Conservation (phyloP, 2,888 invertebrate species). For the Heteromyza rotundicornis region DNA sequence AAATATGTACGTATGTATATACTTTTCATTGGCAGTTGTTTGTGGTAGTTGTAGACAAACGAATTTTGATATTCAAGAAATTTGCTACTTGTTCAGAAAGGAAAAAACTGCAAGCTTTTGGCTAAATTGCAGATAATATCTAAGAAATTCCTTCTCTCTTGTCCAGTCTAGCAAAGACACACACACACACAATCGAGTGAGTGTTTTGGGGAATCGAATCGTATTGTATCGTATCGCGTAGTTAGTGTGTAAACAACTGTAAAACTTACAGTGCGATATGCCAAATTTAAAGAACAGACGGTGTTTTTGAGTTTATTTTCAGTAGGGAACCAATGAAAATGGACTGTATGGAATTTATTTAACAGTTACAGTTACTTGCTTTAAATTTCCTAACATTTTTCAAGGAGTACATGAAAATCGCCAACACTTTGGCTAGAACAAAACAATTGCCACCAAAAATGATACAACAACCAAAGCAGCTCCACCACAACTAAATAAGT, state of each 20-base stretch:
- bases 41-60: conserved; percentile 41
- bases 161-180: background rate
- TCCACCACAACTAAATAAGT: background rate
- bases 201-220: no score
- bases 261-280: background rate
- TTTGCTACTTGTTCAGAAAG: conserved; percentile 46
- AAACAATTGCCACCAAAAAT: background rate
- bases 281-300: background rate
- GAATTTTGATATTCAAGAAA: conserved; percentile 51
- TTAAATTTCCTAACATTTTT: no score
- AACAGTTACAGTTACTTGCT: no score
- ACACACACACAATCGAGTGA: background rate
- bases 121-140: conserved; percentile 1
- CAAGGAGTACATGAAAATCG: background rate
- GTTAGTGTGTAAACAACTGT: background rate
- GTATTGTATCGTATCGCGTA: no score
- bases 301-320: background rate
- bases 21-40: conserved; percentile 29
- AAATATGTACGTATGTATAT: no score
- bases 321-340: no score
- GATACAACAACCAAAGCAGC: background rate
- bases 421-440: background rate
- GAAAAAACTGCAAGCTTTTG: no score
- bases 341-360: no score
- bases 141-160: background rate